These are phyloP conservation scores for Hipposideros armiger DNA, from an alignment of 2,113 vertebrate genomes.

Conservation along the genomic window DNA sequence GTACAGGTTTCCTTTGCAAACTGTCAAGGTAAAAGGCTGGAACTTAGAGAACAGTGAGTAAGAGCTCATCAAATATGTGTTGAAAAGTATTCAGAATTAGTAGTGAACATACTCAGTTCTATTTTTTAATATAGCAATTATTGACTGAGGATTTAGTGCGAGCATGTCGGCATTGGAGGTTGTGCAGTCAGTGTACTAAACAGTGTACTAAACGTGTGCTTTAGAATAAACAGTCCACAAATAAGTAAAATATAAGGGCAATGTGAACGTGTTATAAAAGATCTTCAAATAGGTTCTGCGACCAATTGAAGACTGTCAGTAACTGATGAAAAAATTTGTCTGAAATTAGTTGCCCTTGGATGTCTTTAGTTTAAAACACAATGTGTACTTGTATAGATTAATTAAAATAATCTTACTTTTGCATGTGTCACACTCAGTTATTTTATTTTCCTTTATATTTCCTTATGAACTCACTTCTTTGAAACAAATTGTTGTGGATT, in stretches of 20 bases:
- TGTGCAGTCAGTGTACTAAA: not conserved
- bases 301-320: not conserved
- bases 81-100: conserved; percentile 11
- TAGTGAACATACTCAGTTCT: not conserved
- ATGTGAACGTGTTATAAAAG: not conserved
- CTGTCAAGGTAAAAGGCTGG: not conserved
- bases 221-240: not conserved
- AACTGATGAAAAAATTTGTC: not conserved
- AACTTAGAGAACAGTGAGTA: not conserved
- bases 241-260: not conserved
- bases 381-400: not conserved
- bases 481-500: not conserved
- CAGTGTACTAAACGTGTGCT: not conserved
- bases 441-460: not conserved
- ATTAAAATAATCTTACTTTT: not conserved
- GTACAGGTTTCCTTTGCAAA: not conserved
- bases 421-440: not conserved
- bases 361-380: not conserved
- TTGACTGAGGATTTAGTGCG: not conserved
- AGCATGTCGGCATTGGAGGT: not conserved
- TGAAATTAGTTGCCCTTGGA: not conserved
- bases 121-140: not conserved
- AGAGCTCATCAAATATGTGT: not conserved
- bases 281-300: not conserved
- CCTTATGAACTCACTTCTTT: not conserved